Conservation (phyloP, 2,888 invertebrate species). For the Xylophagus ater region DNA sequence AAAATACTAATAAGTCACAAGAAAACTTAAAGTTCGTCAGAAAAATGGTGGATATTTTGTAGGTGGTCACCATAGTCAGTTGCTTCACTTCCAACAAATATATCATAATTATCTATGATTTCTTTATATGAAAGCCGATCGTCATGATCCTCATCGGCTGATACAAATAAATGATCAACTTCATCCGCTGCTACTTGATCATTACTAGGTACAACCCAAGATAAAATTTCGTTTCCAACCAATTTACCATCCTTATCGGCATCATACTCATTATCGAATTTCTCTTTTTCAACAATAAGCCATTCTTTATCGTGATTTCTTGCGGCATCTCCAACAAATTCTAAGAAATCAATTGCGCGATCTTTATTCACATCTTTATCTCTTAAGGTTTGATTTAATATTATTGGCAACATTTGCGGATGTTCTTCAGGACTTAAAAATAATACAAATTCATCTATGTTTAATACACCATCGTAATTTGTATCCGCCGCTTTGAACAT, state of each 20-base stretch:
- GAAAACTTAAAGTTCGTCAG: constrained; percentile 69
- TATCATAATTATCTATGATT: constrained; percentile 70
- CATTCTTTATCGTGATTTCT: constrained; percentile 61
- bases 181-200: constrained; percentile 83
- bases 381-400: constrained; percentile 68
- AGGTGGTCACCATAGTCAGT: constrained; percentile 80
- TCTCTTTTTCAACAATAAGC: constrained; percentile 61
- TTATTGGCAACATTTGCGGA: constrained; percentile 68
- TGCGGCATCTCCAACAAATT: constrained; percentile 39
- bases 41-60: constrained; percentile 67
- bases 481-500: constrained; percentile 80
- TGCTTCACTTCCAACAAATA: constrained; percentile 88
- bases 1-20: too few relatives aligned
- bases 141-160: constrained; percentile 79
- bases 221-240: constrained; percentile 63
- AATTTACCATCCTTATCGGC: constrained; percentile 71
- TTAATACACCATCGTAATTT: constrained; percentile 67
- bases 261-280: constrained; percentile 81
- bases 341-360: constrained; percentile 68
- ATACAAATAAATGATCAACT: constrained; percentile 76
- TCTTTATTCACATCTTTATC: constrained; percentile 82
- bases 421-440: constrained; percentile 94
- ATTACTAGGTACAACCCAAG: constrained; percentile 87
- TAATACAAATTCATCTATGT: constrained; percentile 66
- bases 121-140: constrained; percentile 67